phyloP scores from a whole-genome alignment of 2,113 vertebrate genomes.

The Boulengeromyrus knoepffleri region DNA sequence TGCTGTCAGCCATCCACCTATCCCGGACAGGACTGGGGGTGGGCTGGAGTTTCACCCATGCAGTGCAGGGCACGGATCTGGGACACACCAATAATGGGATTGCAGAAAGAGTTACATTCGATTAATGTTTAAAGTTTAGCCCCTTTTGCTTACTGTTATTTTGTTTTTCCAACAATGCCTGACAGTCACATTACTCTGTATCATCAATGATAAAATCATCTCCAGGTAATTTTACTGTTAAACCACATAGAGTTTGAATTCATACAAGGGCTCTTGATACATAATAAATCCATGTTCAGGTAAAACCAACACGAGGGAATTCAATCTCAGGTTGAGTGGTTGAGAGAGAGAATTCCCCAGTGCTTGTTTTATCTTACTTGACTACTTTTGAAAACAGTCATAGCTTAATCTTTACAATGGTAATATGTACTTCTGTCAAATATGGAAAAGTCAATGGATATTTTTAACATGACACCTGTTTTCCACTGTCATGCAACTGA shows the following conservation, averaged over 20 bases:
- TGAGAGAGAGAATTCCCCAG: not conserved
- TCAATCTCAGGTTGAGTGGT: not conserved
- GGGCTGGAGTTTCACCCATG: not conserved
- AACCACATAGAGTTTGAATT: not conserved
- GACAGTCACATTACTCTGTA: not conserved
- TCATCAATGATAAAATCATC: not conserved
- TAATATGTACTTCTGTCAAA: constrained; percentile 27
- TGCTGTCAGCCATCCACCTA: not conserved
- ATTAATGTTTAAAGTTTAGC: not conserved
- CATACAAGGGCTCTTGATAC: not conserved
- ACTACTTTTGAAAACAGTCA: not conserved
- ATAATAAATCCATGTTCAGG: not conserved
- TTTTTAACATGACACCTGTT: constrained; percentile 17
- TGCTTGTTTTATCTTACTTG: not conserved
- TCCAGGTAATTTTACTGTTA: not conserved
- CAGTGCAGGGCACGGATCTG: not conserved
- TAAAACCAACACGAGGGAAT: not conserved
- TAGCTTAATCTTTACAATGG: not conserved
- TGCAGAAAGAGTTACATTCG: not conserved
- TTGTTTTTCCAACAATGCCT: not conserved
- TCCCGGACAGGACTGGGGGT: not conserved
- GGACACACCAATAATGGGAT: not conserved
- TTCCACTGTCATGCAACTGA: constrained; percentile 41
- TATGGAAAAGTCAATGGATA: not conserved
- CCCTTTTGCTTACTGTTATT: not conserved